Evolutionary conservation across 2,888 invertebrate genomes (phyloP).

Genomic region (Ptychoptera albimana): DNA sequence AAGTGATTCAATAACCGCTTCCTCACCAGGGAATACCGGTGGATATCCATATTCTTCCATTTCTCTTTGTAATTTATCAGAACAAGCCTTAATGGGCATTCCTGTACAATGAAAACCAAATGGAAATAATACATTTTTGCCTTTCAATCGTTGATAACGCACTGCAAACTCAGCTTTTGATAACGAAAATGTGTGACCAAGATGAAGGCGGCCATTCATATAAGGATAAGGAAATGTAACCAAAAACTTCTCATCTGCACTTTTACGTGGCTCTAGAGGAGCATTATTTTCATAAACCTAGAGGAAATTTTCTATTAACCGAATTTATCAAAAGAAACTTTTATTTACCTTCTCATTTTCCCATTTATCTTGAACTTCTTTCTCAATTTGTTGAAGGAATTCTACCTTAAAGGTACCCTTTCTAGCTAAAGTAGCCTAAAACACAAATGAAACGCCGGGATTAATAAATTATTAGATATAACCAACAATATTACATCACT

Average conservation of each 20-base stretch:
- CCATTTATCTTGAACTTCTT: constrained; percentile 75
- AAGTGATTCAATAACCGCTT: constrained; percentile 23
- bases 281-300: constrained; percentile 64
- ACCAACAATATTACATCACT: too few relatives aligned
- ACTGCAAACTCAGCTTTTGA: constrained; percentile 96
- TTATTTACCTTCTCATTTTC: constrained; percentile 43
- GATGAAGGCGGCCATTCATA: constrained; percentile 96
- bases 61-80: constrained; percentile 91
- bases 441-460: not conserved
- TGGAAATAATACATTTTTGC: constrained; percentile 83
- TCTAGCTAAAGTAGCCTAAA: constrained; percentile 33
- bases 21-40: constrained; percentile 64
- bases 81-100: constrained; percentile 98
- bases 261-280: constrained; percentile 38
- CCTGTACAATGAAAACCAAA: constrained; percentile 99
- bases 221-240: constrained; percentile 97
- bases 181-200: constrained; percentile 93
- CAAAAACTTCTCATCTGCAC: constrained; percentile 64
- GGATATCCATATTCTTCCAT: constrained; percentile 84
- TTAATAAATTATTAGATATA: not conserved
- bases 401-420: constrained; percentile 96
- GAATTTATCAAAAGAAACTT: not conserved
- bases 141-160: constrained; percentile 82
- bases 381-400: constrained; percentile 80
- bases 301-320: not conserved